Evolutionary conservation across 2,113 vertebrate genomes (phyloP).

Genomic region (Tragelaphus buxtoni): DNA sequence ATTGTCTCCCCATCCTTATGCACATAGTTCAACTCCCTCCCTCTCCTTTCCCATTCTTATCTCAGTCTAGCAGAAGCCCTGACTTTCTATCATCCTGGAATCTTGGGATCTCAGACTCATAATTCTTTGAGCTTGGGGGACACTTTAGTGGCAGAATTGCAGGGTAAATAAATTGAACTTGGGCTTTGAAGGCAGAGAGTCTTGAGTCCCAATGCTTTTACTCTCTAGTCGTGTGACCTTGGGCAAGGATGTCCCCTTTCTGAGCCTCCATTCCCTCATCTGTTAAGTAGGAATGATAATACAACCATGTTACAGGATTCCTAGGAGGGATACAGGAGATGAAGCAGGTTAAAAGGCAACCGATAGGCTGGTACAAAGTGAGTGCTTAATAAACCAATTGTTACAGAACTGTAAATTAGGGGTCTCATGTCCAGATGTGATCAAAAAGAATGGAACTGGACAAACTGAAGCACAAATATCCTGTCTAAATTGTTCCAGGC

Average conservation of each 20-base stretch:
- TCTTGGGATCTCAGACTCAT: conserved; percentile 59
- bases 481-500: neutral
- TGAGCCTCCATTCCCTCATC: conserved; percentile 24
- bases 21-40: neutral
- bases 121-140: conserved; percentile 55
- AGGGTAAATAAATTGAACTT: conserved; percentile 30
- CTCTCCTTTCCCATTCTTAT: conserved; percentile 44
- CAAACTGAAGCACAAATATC: neutral
- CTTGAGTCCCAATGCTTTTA: neutral
- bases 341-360: neutral
- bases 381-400: conserved; percentile 35
- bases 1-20: neutral
- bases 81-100: conserved; percentile 55
- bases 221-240: conserved; percentile 58
- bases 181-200: conserved; percentile 39
- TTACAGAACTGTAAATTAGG: conserved; percentile 28
- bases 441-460: neutral
- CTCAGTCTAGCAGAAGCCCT: conserved; percentile 52
- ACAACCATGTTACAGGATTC: neutral
- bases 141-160: conserved; percentile 34
- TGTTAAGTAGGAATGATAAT: conserved; percentile 29
- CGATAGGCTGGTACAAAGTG: neutral
- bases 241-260: conserved; percentile 52
- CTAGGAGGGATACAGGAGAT: conserved; percentile 1
- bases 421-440: neutral